phyloP scores from a whole-genome alignment of 2,113 vertebrate genomes.

The Perca schrenkii region DNA sequence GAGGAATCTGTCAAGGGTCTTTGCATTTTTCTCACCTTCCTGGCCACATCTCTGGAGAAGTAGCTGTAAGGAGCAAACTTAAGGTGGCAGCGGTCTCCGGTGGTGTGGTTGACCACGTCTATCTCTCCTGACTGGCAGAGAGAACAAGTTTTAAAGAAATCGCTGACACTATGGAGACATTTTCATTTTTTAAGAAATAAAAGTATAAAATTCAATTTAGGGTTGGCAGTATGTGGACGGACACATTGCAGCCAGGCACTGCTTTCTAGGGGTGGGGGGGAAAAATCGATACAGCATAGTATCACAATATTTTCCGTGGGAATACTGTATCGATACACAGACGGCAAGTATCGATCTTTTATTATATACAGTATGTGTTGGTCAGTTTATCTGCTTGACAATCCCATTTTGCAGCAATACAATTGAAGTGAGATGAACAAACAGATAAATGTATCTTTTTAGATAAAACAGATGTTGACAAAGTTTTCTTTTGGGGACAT shows the following conservation, averaged over 20 bases:
- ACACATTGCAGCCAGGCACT: fast-evolving
- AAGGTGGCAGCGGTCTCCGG: conserved; percentile 94
- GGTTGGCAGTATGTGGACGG: not conserved
- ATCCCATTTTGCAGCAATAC: no score
- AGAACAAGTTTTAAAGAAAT: not conserved
- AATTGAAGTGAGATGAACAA: no score
- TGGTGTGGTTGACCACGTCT: conserved; percentile 95
- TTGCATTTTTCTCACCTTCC: conserved; percentile 87
- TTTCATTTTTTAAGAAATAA: not conserved
- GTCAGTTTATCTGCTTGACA: no score
- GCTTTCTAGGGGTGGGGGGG: no score
- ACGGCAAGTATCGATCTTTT: no score
- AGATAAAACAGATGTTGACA: no score
- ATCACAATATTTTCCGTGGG: no score
- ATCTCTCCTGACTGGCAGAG: conserved; percentile 93
- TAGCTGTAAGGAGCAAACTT: conserved; percentile 99
- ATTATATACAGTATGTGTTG: no score
- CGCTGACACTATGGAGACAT: not conserved
- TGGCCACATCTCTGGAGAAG: conserved; percentile 95
- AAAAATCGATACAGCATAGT: no score
- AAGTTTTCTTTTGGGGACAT: no score
- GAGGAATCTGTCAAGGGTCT: not conserved
- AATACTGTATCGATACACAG: no score
- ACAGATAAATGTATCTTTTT: no score
- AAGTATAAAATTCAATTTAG: not conserved